Conservation (phyloP, 2,888 invertebrate genomes). For the Oscheius myriophilus region DNA sequence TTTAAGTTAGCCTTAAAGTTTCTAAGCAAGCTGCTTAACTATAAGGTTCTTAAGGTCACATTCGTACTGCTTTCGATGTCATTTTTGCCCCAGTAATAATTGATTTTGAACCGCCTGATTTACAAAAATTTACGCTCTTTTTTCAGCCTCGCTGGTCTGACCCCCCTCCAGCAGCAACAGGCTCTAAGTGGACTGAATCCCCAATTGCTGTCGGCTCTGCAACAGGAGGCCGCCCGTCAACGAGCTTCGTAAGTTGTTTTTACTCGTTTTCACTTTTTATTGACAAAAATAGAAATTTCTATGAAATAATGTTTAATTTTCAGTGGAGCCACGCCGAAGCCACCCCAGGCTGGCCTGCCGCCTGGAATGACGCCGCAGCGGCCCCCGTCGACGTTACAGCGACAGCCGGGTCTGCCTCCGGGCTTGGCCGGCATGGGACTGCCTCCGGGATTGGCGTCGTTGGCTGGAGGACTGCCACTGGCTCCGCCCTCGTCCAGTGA, state of each 20-base stretch:
- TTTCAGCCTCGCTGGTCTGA: constrained; percentile 19
- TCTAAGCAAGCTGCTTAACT: no score
- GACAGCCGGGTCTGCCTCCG: constrained; percentile 9
- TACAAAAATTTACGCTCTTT: constrained; percentile 4
- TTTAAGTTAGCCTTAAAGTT: no score
- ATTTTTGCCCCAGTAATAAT: no score
- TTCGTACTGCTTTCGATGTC: no score
- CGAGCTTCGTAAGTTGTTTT: constrained; percentile 25
- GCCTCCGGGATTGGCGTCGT: constrained; percentile 15
- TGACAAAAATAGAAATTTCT: constrained; percentile 1
- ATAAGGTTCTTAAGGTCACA: no score
- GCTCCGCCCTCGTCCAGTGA: constrained; percentile 26
- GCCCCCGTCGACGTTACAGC: constrained; percentile 23
- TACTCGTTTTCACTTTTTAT: neutral
- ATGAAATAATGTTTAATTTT: neutral
- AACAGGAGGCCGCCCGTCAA: constrained; percentile 41
- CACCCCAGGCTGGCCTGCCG: constrained; percentile 10
- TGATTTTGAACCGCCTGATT: constrained; percentile 2
- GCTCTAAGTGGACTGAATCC: constrained; percentile 20
- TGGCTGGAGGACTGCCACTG: constrained; percentile 14
- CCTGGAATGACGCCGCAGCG: constrained; percentile 21
- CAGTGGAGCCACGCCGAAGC: constrained; percentile 26
- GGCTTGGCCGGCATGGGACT: neutral
- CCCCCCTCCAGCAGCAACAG: constrained; percentile 17
- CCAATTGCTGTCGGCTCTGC: constrained; percentile 44